Evolutionary conservation across 2,113 vertebrate species (phyloP).

Genomic region (Platysternon megacephalum): DNA sequence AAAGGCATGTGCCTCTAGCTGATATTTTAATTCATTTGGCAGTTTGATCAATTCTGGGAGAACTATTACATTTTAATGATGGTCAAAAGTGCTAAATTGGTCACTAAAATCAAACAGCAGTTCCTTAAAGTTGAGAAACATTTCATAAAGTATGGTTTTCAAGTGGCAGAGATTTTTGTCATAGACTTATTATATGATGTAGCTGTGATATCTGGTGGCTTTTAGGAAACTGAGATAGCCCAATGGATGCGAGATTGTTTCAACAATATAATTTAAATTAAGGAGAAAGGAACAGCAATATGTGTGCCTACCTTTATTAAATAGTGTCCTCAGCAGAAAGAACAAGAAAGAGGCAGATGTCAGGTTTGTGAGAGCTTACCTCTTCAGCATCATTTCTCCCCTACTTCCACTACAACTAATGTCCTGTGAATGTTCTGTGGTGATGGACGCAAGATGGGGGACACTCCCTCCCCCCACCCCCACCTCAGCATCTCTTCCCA

Average conservation of each 20-base stretch:
- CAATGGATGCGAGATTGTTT: not conserved
- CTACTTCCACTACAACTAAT: not conserved
- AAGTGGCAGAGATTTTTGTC: not conserved
- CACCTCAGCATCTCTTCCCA: not conserved
- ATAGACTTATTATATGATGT: slow-evolving; percentile 7
- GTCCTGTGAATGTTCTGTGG: not conserved
- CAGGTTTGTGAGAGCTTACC: not conserved
- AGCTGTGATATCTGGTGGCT: not conserved
- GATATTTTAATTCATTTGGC: slow-evolving; percentile 30
- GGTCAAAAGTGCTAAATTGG: slow-evolving; percentile 36
- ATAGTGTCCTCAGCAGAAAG: not conserved
- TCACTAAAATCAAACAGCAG: slow-evolving; percentile 29
- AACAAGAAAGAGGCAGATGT: not conserved
- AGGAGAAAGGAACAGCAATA: not conserved
- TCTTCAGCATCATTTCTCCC: not conserved
- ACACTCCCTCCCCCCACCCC: not conserved
- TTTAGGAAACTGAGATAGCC: not conserved
- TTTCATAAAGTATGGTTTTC: not conserved
- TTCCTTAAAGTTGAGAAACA: slow-evolving; percentile 33
- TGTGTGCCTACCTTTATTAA: not conserved
- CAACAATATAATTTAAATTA: not conserved
- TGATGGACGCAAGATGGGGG: not conserved
- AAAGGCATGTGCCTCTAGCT: slow-evolving; percentile 39
- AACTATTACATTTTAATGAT: slow-evolving; percentile 51
- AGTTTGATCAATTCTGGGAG: slow-evolving; percentile 50